phyloP scores from a whole-genome alignment of 2,113 vertebrate genomes.

The Talpa occidentalis region DNA sequence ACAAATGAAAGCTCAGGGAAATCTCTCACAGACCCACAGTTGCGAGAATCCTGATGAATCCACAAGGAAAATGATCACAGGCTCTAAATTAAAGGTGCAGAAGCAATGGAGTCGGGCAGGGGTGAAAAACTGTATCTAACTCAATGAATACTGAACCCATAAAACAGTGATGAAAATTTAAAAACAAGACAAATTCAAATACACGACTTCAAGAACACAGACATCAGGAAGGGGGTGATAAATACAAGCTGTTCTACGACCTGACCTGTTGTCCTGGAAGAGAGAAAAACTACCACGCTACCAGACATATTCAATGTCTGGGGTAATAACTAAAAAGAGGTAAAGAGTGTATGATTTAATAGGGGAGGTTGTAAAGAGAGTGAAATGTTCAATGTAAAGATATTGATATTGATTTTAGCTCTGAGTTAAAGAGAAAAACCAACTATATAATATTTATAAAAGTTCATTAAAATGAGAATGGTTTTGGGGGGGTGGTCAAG shows the following conservation, averaged over 20 bases:
- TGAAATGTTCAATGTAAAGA: neutral
- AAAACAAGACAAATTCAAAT: neutral
- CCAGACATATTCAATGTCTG: neutral
- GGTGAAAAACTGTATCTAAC: neutral
- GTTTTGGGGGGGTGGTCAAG: neutral
- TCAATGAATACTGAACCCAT: neutral
- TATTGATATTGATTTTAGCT: neutral
- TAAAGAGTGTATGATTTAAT: neutral
- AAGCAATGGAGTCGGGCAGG: neutral
- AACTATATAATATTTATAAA: neutral
- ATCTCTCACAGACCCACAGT: neutral
- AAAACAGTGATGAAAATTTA: neutral
- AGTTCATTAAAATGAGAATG: no score
- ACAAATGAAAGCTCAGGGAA: neutral
- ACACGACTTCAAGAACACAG: neutral
- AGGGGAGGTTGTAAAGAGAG: neutral
- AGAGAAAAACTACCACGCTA: neutral
- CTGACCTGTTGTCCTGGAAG: neutral
- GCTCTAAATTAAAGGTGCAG: neutral
- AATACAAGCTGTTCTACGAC: neutral
- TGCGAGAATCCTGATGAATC: neutral
- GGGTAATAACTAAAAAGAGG: neutral
- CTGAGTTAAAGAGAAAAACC: no score
- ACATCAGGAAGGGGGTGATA: neutral
- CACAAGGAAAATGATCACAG: neutral